Percentiles rank a stretch among this genome's conserved stretches.
phyloP scores from a whole-genome alignment of 2,888 invertebrate genomes.

The Criorhina ranunculi region DNA sequence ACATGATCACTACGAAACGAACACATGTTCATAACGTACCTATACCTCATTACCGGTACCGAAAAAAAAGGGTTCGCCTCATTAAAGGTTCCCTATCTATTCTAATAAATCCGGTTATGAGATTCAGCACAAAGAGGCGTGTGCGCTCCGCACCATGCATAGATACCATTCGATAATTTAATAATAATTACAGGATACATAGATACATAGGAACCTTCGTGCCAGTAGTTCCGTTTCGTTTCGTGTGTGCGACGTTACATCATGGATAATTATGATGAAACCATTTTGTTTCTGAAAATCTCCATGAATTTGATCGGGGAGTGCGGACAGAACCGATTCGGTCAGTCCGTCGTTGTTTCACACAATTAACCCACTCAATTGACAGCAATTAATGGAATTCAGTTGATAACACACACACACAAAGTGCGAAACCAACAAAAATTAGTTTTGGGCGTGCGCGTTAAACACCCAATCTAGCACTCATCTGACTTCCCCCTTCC shows the following conservation, averaged over 20 bases:
- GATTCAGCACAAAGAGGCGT: slow-evolving; percentile 33
- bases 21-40: background rate
- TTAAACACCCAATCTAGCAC: slow-evolving; percentile 40
- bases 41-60: slow-evolving; percentile 18
- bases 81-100: slow-evolving; percentile 31
- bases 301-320: slow-evolving; percentile 31
- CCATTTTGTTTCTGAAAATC: slow-evolving; percentile 61
- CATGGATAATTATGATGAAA: slow-evolving; percentile 31
- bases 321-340: slow-evolving; percentile 7
- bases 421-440: slow-evolving; percentile 39
- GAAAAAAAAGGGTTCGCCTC: slow-evolving; percentile 48
- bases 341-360: slow-evolving; percentile 68
- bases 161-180: slow-evolving; percentile 49
- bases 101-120: slow-evolving; percentile 57
- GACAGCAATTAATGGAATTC: slow-evolving; percentile 78
- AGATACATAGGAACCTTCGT: slow-evolving; percentile 11
- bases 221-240: background rate
- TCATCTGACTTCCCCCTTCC: background rate
- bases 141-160: slow-evolving; percentile 21
- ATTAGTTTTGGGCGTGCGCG: slow-evolving; percentile 35
- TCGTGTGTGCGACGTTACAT: slow-evolving; percentile 17
- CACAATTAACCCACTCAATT: slow-evolving; percentile 79
- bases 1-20: slow-evolving; percentile 19
- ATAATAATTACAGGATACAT: slow-evolving; percentile 69
- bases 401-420: slow-evolving; percentile 58